Conservation (phyloP, 1,140 invertebrate genomes). For the Marisa cornuarietis region DNA sequence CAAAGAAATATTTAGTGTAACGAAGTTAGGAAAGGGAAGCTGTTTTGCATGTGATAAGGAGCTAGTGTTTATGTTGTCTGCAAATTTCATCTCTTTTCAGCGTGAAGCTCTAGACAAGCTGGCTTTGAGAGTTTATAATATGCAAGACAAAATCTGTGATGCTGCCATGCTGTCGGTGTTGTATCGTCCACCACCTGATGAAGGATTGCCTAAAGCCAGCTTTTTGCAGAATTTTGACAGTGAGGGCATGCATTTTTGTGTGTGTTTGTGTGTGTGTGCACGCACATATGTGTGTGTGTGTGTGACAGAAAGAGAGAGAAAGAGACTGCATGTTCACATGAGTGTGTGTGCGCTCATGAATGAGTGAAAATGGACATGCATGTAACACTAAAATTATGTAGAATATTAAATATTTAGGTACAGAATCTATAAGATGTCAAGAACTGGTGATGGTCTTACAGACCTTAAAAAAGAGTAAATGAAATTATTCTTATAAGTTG, state of each 20-base stretch:
- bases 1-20: too few species aligned
- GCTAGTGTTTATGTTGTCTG: too few species aligned
- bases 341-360: neutral
- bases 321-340: neutral
- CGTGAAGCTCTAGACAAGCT: conserved; percentile 60
- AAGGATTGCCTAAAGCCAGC: conserved; percentile 30
- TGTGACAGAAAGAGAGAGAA: too few species aligned
- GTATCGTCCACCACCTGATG: conserved; percentile 25
- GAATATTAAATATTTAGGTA: too few species aligned
- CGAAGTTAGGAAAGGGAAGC: too few species aligned
- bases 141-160: conserved; percentile 59
- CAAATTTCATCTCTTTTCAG: conserved; percentile 34
- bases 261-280: conserved; percentile 6
- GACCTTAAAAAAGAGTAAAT: too few species aligned
- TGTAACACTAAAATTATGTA: neutral
- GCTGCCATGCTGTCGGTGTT: conserved; percentile 58
- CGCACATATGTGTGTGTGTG: neutral
- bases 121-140: conserved; percentile 48
- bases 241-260: conserved; percentile 27
- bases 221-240: conserved; percentile 47
- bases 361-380: too few species aligned
- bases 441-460: too few species aligned
- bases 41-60: too few species aligned
- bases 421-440: too few species aligned
- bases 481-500: too few species aligned